Percentiles rank a stretch among this genome's conserved stretches.
phyloP scores from a whole-genome alignment of 1,140 invertebrate genomes.

The Dryas iulia region DNA sequence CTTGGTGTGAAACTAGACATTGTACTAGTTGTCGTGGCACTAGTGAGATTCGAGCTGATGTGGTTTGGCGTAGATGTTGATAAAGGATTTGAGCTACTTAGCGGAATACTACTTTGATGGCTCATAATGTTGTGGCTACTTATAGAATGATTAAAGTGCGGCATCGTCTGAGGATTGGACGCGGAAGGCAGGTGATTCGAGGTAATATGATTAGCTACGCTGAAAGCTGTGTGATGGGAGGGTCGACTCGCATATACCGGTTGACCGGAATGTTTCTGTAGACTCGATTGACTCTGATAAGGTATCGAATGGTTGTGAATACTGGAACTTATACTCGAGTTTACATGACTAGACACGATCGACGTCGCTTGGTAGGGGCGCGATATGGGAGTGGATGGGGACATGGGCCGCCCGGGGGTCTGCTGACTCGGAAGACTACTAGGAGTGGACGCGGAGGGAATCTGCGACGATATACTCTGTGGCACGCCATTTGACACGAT shows the following conservation, averaged over 20 bases:
- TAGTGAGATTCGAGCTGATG: slow-evolving; percentile 47
- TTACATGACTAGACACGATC: slow-evolving; percentile 76
- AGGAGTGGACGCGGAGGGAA: slow-evolving; percentile 54
- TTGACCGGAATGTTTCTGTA: slow-evolving; percentile 74
- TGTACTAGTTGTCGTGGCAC: slow-evolving; percentile 54
- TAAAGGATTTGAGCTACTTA: slow-evolving; percentile 49
- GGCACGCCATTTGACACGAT: slow-evolving; percentile 77
- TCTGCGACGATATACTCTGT: slow-evolving; percentile 78
- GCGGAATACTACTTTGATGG: slow-evolving; percentile 52
- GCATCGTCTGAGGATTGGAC: slow-evolving; percentile 42
- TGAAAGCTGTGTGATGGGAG: slow-evolving; percentile 65
- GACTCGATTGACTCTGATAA: slow-evolving; percentile 70
- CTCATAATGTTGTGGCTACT: slow-evolving; percentile 65
- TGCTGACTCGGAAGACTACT: slow-evolving; percentile 68
- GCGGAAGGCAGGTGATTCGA: slow-evolving; percentile 50
- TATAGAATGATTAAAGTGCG: slow-evolving; percentile 55
- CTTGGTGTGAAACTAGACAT: slow-evolving; percentile 56
- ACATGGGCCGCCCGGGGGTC: slow-evolving; percentile 50
- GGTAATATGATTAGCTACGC: slow-evolving; percentile 63
- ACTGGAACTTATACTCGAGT: slow-evolving; percentile 73
- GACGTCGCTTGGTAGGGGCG: slow-evolving; percentile 60
- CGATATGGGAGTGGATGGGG: slow-evolving; percentile 57
- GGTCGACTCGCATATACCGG: slow-evolving; percentile 59
- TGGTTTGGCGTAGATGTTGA: slow-evolving; percentile 57
- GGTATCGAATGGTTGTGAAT: slow-evolving; percentile 66